Evolutionary conservation across 2,797 vertebrate species (phyloP), one percentile per base, ranked within the genome.

Genomic region (Cichlasoma orientale): DNA sequence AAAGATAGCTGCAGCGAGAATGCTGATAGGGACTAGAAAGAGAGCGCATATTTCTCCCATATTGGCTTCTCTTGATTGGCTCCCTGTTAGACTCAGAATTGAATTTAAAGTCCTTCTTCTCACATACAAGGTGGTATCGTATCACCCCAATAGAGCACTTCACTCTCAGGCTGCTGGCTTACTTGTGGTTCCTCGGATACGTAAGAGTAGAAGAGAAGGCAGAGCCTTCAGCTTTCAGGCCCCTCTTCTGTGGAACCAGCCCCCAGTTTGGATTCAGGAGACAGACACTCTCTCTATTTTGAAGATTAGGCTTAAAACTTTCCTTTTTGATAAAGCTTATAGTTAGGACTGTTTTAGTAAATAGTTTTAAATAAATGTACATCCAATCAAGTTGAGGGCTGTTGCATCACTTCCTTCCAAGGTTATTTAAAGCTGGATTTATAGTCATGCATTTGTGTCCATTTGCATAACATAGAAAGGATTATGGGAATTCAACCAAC

Each of bases 341-440:
- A 23, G 33, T 61, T 21, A 5, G 13, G 57, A 4, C 6, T 59
- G 12, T 33, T 38, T 21, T 13, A 59, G 12, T 66, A 14, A 47
- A 23, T 27, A 47, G 61, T 47, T 66, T 44, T 10, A 66, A 47
- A 9, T 66, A 66, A 66, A 66, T 66, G 38, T 66, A 83, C 57
- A 59, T 77, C 33, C 16, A 21, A 55, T 53, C 47, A 36, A 50
- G 29, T 50, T 31, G n/a, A 33, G 38, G n/a, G 23, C 25, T 47
- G 44, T 71, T 59, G 27, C 11, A 18, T 36, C 33, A 57, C 6
- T 57, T 68, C 18, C 38, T 21, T 47, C 47, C 38, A 61, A 59
- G 72, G 71, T 71, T 55, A 54, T 31, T 27, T 66, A 66, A 47
- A 47, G 38, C 23, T 12, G 61, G 25, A 66, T 66, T 47, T 47